A percentile compares a stretch with the other conserved stretches of the same genome.
phyloP scores from a whole-genome alignment of 2,888 invertebrate genomes.

The Philonicus albiceps region DNA sequence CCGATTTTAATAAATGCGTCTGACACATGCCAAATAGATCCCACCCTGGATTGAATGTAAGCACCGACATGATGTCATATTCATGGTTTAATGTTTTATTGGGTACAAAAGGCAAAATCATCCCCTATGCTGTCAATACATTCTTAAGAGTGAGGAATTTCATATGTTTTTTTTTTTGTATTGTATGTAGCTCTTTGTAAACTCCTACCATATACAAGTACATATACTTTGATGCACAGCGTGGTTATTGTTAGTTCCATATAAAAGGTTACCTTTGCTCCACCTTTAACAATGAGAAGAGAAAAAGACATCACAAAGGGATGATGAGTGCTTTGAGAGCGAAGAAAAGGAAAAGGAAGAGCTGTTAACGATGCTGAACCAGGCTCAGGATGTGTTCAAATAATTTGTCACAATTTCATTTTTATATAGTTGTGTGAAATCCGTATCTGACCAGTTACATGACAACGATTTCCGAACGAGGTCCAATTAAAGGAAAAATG shows the following conservation, averaged over 20 bases:
- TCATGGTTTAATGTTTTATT: constrained; percentile 12
- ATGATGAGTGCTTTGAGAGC: background rate
- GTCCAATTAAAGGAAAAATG: background rate
- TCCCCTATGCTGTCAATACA: constrained; percentile 40
- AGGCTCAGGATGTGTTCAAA: constrained; percentile 47
- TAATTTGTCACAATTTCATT: constrained; percentile 48
- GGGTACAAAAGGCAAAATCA: constrained; percentile 38
- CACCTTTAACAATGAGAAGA: constrained; percentile 38
- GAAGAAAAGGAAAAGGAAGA: constrained; percentile 24
- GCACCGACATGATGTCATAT: background rate
- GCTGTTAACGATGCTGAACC: constrained; percentile 47
- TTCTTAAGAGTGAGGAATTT: background rate
- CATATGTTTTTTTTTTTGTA: constrained; percentile 35
- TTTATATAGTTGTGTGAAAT: constrained; percentile 9
- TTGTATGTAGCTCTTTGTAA: background rate
- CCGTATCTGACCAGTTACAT: background rate
- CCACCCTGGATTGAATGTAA: background rate
- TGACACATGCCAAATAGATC: constrained; percentile 38
- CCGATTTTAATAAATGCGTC: constrained; percentile 27
- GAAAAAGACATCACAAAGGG: constrained; percentile 12
- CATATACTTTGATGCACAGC: background rate
- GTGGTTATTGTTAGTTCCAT: constrained; percentile 42
- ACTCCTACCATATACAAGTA: background rate
- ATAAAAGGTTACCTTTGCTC: constrained; percentile 31
- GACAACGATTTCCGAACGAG: background rate